Evolutionary conservation across 2,113 vertebrate genomes (phyloP).

Genomic region (Gobius niger): DNA sequence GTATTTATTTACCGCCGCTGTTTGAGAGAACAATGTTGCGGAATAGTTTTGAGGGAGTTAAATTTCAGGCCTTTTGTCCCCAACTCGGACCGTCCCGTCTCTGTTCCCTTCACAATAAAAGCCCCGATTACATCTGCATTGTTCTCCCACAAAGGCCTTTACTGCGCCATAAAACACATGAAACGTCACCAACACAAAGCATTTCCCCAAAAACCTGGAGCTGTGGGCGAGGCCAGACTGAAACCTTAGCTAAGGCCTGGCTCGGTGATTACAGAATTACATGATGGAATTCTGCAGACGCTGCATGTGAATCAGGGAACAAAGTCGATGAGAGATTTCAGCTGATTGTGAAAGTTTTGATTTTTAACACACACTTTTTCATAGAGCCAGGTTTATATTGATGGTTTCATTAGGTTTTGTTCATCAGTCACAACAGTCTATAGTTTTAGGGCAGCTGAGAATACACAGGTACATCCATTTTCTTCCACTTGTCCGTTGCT

Average conservation of each 20-base stretch:
- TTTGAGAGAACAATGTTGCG: neutral
- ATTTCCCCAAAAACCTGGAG: neutral
- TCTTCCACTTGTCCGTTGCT: too few species aligned
- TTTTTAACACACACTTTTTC: too few species aligned
- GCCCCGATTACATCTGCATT: neutral
- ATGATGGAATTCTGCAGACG: too few species aligned
- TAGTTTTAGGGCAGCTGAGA: too few species aligned
- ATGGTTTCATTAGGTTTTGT: too few species aligned
- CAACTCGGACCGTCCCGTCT: neutral
- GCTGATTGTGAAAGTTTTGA: too few species aligned
- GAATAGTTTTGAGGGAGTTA: neutral
- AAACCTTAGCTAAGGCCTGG: neutral
- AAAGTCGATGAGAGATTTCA: too few species aligned
- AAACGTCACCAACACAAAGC: neutral
- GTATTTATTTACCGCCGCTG: neutral
- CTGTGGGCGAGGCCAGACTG: neutral
- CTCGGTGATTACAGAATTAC: too few species aligned
- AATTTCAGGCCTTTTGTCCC: neutral
- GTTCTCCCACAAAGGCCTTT: neutral
- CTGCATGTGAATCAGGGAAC: too few species aligned
- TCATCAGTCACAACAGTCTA: too few species aligned
- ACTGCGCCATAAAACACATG: neutral
- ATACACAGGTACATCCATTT: too few species aligned
- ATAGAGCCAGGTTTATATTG: too few species aligned
- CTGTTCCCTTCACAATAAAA: neutral